Evolutionary conservation across 2,113 vertebrate genomes (phyloP), one percentile per base, ranked within the genome.

Genomic region (Sylvia atricapilla): DNA sequence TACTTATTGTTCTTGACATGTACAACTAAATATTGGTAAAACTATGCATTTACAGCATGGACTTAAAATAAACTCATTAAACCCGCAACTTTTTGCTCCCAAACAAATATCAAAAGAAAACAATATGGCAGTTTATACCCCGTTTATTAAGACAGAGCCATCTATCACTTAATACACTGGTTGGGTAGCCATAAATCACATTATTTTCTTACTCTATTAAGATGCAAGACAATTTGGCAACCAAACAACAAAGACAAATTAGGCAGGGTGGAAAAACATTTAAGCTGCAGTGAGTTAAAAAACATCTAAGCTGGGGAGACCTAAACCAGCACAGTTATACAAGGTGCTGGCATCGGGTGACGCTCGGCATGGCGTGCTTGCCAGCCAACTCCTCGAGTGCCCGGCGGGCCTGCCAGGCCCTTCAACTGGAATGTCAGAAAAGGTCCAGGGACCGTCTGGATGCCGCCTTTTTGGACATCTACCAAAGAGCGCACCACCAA

Each of bases 81-180:
- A 78, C 8, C 16, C 52, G 44, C 58, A 77, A 50, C 60, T 25
- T 81, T 60, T 92, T 93, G 23, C 64, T 91, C 89, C 56, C 76
- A 92, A 84, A 84, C 64, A 93, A 77, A 97, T 70, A 87, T 90
- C 81, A 67, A 69, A 94, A 83, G 90, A 92, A 92, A 96, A 64
- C 95, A 91, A 8, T 91, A 74, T 4, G 3, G 41, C 91, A 64
- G 77, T 95, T 96, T 73, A 87, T 78, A 96, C 88, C 93, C 94
- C 80, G 15, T 96, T 96, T 95, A 97, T 97, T 96, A 93, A 94
- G 89, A 95, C 85, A 96, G 82, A 94, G 91, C 55, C 83, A 92
- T 93, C 93, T 92, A 92, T 89, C 87, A 92, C 80, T 90, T 74
- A 89, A 87, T 95, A 97, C 96, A 94, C 91, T 74, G 69, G 47